Evolutionary conservation across 1,140 invertebrate genomes (phyloP).

Genomic region (Drosophila orosa): DNA sequence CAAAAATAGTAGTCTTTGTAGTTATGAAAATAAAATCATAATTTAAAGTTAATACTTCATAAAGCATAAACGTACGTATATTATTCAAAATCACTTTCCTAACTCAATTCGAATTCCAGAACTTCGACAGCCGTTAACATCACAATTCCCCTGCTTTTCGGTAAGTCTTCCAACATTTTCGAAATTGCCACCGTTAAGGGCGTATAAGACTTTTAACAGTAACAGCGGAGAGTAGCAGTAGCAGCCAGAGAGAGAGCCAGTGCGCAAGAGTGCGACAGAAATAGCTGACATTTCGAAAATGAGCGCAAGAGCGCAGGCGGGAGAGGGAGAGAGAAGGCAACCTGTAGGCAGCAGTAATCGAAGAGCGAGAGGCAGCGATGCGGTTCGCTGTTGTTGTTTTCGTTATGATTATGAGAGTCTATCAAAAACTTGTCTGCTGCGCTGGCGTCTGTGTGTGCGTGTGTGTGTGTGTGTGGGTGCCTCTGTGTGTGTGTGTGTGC

Average conservation of each 20-base stretch:
- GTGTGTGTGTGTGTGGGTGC: constrained; percentile 9
- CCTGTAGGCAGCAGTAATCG: constrained; percentile 63
- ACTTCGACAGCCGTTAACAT: constrained; percentile 9
- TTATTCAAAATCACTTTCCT: not conserved
- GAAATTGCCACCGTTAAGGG: constrained; percentile 26
- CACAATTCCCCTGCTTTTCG: not conserved
- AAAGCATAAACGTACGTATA: not conserved
- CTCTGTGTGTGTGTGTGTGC: constrained; percentile 29
- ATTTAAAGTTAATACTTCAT: too few relatives aligned
- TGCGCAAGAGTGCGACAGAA: constrained; percentile 47
- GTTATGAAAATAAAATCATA: not conserved
- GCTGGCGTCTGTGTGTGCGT: constrained; percentile 22
- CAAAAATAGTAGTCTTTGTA: not conserved
- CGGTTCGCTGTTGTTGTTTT: constrained; percentile 66
- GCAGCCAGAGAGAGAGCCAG: not conserved
- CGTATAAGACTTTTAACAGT: constrained; percentile 65
- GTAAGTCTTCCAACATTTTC: constrained; percentile 45
- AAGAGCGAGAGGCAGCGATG: constrained; percentile 41
- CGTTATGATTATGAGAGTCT: constrained; percentile 84
- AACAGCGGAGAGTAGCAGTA: constrained; percentile 45
- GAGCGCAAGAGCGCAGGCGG: constrained; percentile 34
- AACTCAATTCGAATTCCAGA: constrained; percentile 1
- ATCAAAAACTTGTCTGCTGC: constrained; percentile 73
- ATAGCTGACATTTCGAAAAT: constrained; percentile 51
- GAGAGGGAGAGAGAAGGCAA: constrained; percentile 56